Percentiles rank a stretch among this genome's conserved stretches.
phyloP scores from a whole-genome alignment of 37 sponge, comb jelly and placozoan species.

The Mnemiopsis leidyi region DNA sequence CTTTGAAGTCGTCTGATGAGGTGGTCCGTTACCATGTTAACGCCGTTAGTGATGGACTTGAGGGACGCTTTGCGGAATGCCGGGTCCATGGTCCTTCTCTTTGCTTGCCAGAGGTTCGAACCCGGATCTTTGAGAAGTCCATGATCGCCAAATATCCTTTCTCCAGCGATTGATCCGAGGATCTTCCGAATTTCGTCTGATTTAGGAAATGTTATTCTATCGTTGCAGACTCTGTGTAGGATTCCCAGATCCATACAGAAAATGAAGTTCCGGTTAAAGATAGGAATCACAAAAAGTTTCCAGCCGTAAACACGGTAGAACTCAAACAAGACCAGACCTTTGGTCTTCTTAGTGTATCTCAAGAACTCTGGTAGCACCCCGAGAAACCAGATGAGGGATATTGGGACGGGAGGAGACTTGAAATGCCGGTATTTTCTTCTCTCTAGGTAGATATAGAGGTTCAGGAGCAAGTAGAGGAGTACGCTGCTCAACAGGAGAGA shows the following conservation, averaged over 20 bases:
- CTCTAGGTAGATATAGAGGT: not conserved
- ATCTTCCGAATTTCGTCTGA: not conserved
- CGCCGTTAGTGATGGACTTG: not conserved
- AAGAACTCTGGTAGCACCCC: not conserved
- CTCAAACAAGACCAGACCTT: not conserved
- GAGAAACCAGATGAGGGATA: not conserved
- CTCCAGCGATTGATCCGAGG: slow-evolving; percentile 33
- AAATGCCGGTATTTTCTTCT: not conserved
- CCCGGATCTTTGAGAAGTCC: slow-evolving; percentile 16
- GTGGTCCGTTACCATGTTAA: slow-evolving; percentile 19
- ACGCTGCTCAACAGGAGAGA: not conserved
- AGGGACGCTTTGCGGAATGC: slow-evolving; percentile 46
- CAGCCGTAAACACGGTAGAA: not conserved
- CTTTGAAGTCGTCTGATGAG: not conserved
- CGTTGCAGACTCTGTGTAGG: not conserved
- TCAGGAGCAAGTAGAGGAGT: not conserved
- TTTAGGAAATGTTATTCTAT: not conserved
- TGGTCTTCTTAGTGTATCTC: not conserved
- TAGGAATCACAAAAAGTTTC: not conserved
- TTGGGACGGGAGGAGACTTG: not conserved
- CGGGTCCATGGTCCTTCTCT: not conserved
- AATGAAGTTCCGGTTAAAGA: not conserved
- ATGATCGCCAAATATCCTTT: slow-evolving; percentile 25
- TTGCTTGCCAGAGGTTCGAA: not conserved
- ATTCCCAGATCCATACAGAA: not conserved